Conservation (phyloP, 1,140 invertebrate species). For the Drosophila equinoxialis region DNA sequence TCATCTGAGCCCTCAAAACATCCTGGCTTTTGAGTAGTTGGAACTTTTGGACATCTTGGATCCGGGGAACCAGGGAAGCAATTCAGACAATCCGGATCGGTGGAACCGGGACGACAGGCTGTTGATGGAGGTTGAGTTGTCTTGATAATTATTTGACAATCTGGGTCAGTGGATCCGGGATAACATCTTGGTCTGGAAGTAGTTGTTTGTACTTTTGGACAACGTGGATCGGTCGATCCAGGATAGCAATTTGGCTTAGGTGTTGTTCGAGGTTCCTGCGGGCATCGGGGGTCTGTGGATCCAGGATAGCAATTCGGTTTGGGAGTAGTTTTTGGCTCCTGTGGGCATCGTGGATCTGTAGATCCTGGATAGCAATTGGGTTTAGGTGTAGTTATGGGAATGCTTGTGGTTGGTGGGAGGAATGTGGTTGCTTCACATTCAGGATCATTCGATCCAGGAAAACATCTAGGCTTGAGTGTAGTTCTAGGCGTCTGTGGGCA, state of each 20-base stretch:
- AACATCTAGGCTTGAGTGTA: constrained; percentile 82
- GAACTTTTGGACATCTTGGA: no score
- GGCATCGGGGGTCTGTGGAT: constrained; percentile 79
- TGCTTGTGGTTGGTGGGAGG: constrained; percentile 15
- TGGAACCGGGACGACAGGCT: no score
- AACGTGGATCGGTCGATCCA: constrained; percentile 70
- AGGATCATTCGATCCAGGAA: constrained; percentile 63
- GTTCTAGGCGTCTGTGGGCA: constrained; percentile 42
- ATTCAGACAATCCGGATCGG: no score
- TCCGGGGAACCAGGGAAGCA: no score
- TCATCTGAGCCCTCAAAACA: no score
- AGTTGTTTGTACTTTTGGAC: constrained; percentile 67
- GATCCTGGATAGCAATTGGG: constrained; percentile 77
- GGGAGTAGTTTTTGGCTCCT: constrained; percentile 49
- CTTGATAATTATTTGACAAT: constrained; percentile 35
- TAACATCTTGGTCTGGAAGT: constrained; percentile 52
- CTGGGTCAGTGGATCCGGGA: constrained; percentile 76
- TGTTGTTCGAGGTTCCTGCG: constrained; percentile 60
- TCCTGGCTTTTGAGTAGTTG: no score
- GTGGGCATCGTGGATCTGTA: constrained; percentile 80
- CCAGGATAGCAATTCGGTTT: constrained; percentile 51
- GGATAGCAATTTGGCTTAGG: not conserved
- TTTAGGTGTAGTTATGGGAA: constrained; percentile 53
- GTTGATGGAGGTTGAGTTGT: constrained; percentile 27
- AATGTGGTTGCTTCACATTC: constrained; percentile 67